Evolutionary conservation across 1,140 invertebrate genomes (phyloP), one percentile per base, ranked within the genome.

Genomic region (Manduca sexta): DNA sequence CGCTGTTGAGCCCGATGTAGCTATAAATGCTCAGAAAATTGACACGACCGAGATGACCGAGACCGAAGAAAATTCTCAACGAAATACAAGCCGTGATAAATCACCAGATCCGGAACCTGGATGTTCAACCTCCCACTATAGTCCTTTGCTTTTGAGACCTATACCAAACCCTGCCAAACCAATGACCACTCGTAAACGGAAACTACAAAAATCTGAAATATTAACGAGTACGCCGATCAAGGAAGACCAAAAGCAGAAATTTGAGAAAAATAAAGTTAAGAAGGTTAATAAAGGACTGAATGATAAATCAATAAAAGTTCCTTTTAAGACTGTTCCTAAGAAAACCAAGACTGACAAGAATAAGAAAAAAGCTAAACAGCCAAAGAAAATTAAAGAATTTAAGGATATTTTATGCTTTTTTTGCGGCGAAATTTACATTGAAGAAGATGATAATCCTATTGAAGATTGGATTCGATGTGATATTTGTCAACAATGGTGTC

Each of bases 391-490:
- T 33, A 45, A 34, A 26, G 31, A 45, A 45, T 29, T 29, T n/a
- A 21, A 44, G 42, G 26, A 44, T 18, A 21, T 18, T n/a, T 21
- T 42, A 42, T 42, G 40, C 18, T 42, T 26, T 42, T 42, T 12
- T 42, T 37, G 35, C 13, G 35, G 35, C 12, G 35, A 37, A 46
- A 42, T 52, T 10, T 56, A 55, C 48, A 50, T 53, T 40, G 56
- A 63, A 52, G 50, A 53, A 43, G 53, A 52, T 17, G 49, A 34
- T 43, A 54, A 55, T 21, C 58, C 60, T 33, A 61, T 56, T 44
- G 67, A 70, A 57, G 45, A 60, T 50, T 69, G 69, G 67, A 69
- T 69, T 47, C 64, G 52, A 57, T 73, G 67, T 60, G 58, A 53
- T 26, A 54, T 47, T 44, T 73, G 62, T 56, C 52, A 60, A 45